These are phyloP conservation scores for Sinocyclocheilus maitianheensis DNA, from an alignment of 2,113 vertebrate species.

Conservation along the genomic window DNA sequence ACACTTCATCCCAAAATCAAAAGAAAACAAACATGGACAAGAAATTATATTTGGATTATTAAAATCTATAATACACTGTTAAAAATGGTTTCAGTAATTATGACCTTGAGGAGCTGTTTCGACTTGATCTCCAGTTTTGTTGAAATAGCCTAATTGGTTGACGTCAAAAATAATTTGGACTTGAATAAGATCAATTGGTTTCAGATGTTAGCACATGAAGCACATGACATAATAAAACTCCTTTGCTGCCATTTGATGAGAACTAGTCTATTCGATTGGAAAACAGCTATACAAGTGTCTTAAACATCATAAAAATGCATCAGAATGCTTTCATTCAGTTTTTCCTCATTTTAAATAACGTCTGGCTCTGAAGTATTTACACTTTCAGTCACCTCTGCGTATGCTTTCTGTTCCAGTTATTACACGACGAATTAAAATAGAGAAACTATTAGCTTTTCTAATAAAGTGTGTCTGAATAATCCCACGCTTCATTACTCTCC, in stretches of 20 bases:
- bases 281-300: background rate
- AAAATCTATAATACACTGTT: background rate
- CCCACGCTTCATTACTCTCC: slow-evolving; percentile 56
- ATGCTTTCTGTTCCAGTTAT: slow-evolving; percentile 51
- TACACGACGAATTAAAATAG: slow-evolving; percentile 51
- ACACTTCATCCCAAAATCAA: background rate
- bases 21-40: background rate
- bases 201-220: background rate
- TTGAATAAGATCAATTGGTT: background rate
- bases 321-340: background rate
- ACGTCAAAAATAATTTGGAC: background rate
- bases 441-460: slow-evolving; percentile 60
- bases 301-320: background rate
- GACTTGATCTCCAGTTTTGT: background rate
- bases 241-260: background rate
- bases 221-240: background rate
- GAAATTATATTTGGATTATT: background rate
- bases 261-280: background rate
- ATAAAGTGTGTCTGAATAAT: slow-evolving; percentile 58
- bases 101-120: background rate
- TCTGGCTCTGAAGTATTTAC: slow-evolving; percentile 44
- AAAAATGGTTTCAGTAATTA: background rate
- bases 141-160: background rate
- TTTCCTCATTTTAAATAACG: background rate
- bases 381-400: slow-evolving; percentile 30